A percentile compares a stretch with the other conserved stretches of the same genome.
phyloP scores from a whole-genome alignment of 1,140 invertebrate genomes.

The Ostrea edulis region DNA sequence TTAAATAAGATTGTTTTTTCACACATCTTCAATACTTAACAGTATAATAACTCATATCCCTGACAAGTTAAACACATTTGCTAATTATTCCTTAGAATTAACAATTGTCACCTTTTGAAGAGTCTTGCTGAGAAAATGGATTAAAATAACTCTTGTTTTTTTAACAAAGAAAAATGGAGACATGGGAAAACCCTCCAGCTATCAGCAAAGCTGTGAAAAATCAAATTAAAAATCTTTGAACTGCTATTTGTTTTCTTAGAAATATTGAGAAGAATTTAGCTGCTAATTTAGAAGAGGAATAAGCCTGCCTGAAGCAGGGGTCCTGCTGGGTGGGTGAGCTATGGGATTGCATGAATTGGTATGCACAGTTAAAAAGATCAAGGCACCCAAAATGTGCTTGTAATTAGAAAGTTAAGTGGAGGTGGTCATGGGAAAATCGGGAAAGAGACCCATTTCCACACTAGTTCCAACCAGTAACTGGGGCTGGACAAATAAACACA shows the following conservation, averaged over 20 bases:
- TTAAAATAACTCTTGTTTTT: not conserved
- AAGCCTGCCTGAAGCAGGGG: conserved; percentile 1
- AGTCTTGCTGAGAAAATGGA: conserved; percentile 4
- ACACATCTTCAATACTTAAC: not conserved
- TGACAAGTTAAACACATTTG: not conserved
- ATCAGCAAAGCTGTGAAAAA: conserved; percentile 26
- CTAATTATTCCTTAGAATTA: not conserved
- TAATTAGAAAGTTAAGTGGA: conserved; percentile 27
- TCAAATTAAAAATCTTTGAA: not conserved
- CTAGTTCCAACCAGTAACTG: not conserved
- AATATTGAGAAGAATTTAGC: conserved; percentile 7
- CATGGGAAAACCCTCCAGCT: conserved; percentile 15
- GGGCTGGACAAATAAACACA: conserved; percentile 16
- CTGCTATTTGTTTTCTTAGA: not conserved
- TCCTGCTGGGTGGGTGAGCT: conserved; percentile 3
- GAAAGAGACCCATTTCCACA: not conserved
- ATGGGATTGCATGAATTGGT: conserved; percentile 31
- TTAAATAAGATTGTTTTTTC: not conserved
- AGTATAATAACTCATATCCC: not conserved
- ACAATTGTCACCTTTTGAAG: not conserved
- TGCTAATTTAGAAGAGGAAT: not conserved
- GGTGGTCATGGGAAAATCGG: conserved; percentile 15
- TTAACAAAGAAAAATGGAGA: not conserved
- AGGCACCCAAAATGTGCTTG: conserved; percentile 28
- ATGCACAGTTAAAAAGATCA: conserved; percentile 31